A percentile compares a stretch with the other conserved stretches of the same genome.
phyloP scores from a whole-genome alignment of 2,888 invertebrate genomes.

The Nemotelus nigrinus region DNA sequence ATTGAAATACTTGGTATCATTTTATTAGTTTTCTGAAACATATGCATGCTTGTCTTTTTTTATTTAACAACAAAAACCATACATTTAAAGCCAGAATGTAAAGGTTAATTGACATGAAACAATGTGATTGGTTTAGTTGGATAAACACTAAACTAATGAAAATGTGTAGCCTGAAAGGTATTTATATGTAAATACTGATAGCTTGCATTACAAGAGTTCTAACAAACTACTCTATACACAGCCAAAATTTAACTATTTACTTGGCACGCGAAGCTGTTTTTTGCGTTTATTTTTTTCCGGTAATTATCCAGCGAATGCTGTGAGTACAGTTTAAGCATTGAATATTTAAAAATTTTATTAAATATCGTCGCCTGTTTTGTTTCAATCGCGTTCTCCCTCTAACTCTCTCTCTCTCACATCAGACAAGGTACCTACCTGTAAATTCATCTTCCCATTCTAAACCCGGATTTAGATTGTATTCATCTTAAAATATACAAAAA shows the following conservation, averaged over 20 bases:
- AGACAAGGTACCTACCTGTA: conserved; percentile 84
- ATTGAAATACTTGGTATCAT: too few relatives aligned
- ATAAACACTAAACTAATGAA: conserved; percentile 6
- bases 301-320: background rate
- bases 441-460: conserved; percentile 99
- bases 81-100: conserved; percentile 17
- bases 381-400: conserved; percentile 57
- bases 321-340: background rate
- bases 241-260: conserved; percentile 23
- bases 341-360: conserved; percentile 7
- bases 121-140: conserved; percentile 25
- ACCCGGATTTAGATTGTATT: conserved; percentile 99
- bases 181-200: conserved; percentile 2
- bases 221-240: conserved; percentile 27
- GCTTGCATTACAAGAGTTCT: conserved; percentile 7
- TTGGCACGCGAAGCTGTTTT: background rate
- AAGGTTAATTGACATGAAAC: conserved; percentile 31
- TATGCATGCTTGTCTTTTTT: conserved; percentile 31
- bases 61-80: conserved; percentile 23
- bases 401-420: conserved; percentile 54
- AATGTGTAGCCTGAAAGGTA: background rate
- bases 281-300: too few relatives aligned
- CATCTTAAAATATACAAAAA: conserved; percentile 82
- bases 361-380: conserved; percentile 64
- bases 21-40: background rate